Evolutionary conservation across 2,113 vertebrate genomes (phyloP), one percentile per base, ranked within the genome.

Genomic region (Mobula birostris): DNA sequence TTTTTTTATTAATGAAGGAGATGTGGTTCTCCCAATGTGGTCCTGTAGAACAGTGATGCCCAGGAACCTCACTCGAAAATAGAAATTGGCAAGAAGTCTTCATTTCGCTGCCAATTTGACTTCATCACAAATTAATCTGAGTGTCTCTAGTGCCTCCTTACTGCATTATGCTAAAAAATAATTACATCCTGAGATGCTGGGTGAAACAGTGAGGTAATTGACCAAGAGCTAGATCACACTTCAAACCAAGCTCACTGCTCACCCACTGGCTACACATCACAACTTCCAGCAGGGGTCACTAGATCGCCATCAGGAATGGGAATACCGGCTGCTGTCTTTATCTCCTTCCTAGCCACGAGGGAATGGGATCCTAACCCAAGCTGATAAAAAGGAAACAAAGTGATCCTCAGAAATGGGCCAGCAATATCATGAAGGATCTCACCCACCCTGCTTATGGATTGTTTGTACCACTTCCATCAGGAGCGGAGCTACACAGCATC

Each of bases 221-320:
- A 90, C 61, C 83, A 32, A 6, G 15, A 90, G 14, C 29, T 4
- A 2, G 48, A 29, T 29, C 36, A 27, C 56, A 61, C 2, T 24
- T 61, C 0, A 17, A 8, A 21, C 11, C 3, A 61, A 88, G 85
- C 0, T 7, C 85, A n/a, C 58, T 63, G 11, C 12, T 63, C 14
- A 0, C 14, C n/a, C 85, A 90, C 29, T n/a, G 11, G 29, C 24
- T n/a, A 1, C 15, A 19, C 5, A 19, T 27, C 1, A 15, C 27
- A 63, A 1, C 58, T n/a, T 61, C 83, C 85, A 90, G n/a, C 61
- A 66, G 85, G 85, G 61, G 85, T 32, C 85, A 32, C 29, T 66
- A 90, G 85, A 90, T 17, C 66, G 85, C 85, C 85, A 90, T 66
- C n/a, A 90, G 48, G 80, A 79, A 24, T 24, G 80, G 80, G 8